phyloP scores from a whole-genome alignment of 2,113 vertebrate genomes.

The Gallinago media region DNA sequence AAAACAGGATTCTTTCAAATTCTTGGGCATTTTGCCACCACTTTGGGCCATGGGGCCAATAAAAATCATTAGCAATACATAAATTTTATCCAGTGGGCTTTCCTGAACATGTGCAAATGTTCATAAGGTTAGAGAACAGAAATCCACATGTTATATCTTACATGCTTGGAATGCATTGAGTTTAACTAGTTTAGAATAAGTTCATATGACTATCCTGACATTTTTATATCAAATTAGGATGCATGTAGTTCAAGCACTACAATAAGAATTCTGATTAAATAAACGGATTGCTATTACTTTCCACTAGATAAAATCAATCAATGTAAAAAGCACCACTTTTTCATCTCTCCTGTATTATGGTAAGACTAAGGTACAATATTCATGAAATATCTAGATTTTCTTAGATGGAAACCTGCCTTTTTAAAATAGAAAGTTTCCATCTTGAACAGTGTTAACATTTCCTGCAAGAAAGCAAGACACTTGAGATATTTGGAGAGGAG shows the following conservation, averaged over 20 bases:
- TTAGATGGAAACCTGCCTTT: background rate
- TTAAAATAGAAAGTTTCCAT: background rate
- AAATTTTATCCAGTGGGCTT: constrained; percentile 82
- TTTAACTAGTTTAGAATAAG: background rate
- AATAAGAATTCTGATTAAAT: constrained; percentile 39
- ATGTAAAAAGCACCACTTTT: background rate
- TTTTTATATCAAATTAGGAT: constrained; percentile 59
- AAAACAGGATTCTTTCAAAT: constrained; percentile 75
- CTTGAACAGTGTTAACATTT: background rate
- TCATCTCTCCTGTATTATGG: background rate
- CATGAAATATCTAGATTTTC: background rate
- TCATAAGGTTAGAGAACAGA: constrained; percentile 68
- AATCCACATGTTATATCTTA: constrained; percentile 55
- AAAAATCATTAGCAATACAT: constrained; percentile 83
- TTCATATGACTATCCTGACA: constrained; percentile 28
- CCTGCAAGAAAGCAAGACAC: background rate
- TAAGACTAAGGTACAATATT: background rate
- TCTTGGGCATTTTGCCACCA: constrained; percentile 76
- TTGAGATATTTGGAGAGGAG: background rate
- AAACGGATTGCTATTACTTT: constrained; percentile 39
- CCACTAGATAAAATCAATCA: constrained; percentile 16
- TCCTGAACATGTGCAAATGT: constrained; percentile 79
- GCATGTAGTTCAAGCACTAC: background rate
- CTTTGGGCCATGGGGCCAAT: constrained; percentile 74
- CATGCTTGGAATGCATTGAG: constrained; percentile 17